Evolutionary conservation across 1,140 invertebrate genomes (phyloP), one percentile per base, ranked within the genome.

Genomic region (Aplysia californica): DNA sequence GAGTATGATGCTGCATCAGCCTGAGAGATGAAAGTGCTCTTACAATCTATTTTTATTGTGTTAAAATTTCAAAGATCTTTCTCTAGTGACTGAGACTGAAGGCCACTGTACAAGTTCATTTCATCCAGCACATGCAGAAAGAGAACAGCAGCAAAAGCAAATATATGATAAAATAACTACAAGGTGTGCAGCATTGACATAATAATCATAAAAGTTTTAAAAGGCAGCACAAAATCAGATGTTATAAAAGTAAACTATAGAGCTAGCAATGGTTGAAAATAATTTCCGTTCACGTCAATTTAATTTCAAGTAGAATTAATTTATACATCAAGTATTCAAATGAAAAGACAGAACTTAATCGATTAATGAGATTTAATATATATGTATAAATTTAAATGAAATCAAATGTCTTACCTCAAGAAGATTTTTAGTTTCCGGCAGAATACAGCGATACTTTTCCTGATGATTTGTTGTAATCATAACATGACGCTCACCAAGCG

Each of bases 361-460:
- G n/a, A n/a, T n/a, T n/a, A n/a, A n/a, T n/a, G n/a, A 70, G 44
- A 31, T 65, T 23, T 18, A 36, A 70, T 61, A 61, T n/a, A 26
- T 21, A 77, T 3, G 21, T 64, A 78, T 66, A 67, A 21, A 64
- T 35, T 21, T 21, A 74, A 31, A 38, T 18, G 18, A 58, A 6
- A 23, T 2, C 15, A 4, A 6, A 10, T 56, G 26, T 3, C 36
- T 55, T 50, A 59, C 71, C 64, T 56, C 38, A 50, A 23, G 38
- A 26, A 15, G 41, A 76, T 79, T 78, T 81, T 31, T 72, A 70
- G 35, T 92, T 91, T 93, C 92, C 67, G 95, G 95, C 79, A 97
- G 91, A 26, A 93, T 88, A 89, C 96, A 97, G 68, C 87, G 86
- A 80, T 92, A 92, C 79, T 88, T 88, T 81, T 93, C 92, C 74